Percentiles rank a stretch among this genome's conserved stretches.
These are phyloP conservation scores for Diceros bicornis DNA, from an alignment of 2,797 vertebrate species.

Conservation along the genomic window DNA sequence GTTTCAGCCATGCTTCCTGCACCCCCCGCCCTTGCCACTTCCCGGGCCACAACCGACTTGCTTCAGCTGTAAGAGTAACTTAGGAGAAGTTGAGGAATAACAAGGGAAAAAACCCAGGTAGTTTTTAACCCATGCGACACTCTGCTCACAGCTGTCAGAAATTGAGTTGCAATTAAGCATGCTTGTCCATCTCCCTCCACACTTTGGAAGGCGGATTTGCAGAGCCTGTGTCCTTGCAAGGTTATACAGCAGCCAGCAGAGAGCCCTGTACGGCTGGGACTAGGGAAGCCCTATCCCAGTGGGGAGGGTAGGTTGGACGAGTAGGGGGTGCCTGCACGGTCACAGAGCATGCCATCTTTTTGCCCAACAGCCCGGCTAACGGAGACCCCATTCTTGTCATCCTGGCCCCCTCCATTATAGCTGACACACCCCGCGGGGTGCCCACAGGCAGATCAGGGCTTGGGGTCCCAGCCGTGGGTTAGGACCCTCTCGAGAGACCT, in stretches of 20 bases:
- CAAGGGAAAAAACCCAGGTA: too few relatives aligned
- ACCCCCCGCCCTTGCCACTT: background rate
- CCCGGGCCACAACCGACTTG: rapidly evolving
- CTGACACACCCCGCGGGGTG: rapidly evolving
- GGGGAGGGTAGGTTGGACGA: background rate
- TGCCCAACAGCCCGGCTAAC: background rate
- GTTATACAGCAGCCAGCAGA: rapidly evolving
- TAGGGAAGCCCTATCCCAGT: rapidly evolving
- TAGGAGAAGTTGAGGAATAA: background rate
- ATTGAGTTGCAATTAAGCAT: rapidly evolving
- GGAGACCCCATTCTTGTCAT: rapidly evolving
- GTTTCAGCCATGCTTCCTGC: rapidly evolving
- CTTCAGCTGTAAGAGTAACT: rapidly evolving
- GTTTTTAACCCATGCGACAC: background rate
- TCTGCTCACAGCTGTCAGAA: background rate
- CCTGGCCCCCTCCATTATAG: rapidly evolving
- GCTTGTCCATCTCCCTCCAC: rapidly evolving
- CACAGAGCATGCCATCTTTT: rapidly evolving
- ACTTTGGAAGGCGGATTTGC: rapidly evolving
- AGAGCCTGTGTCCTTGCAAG: background rate
- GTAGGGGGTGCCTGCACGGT: rapidly evolving
- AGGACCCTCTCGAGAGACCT: rapidly evolving
- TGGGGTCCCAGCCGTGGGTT: rapidly evolving
- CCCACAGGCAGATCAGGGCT: rapidly evolving
- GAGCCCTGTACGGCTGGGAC: rapidly evolving